Conservation (phyloP, 1,140 invertebrate genomes). For the Orussus abietinus region DNA sequence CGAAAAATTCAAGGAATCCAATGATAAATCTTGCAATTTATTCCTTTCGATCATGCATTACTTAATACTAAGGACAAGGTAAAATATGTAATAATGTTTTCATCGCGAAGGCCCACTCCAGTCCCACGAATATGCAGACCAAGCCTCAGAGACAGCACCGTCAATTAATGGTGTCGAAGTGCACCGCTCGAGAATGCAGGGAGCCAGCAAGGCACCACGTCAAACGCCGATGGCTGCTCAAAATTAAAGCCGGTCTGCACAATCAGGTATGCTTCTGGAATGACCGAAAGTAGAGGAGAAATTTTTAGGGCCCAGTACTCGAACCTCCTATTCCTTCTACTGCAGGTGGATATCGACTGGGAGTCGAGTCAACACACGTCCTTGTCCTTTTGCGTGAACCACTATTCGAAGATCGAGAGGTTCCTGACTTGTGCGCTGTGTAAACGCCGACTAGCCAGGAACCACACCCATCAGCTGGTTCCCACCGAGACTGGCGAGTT, state of each 20-base stretch:
- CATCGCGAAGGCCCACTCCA: conserved; percentile 47
- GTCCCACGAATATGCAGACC: conserved; percentile 45
- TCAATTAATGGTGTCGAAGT: conserved; percentile 46
- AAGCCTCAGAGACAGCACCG: conserved; percentile 46
- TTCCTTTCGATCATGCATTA: not conserved
- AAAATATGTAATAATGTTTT: too few relatives aligned
- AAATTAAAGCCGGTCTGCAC: conserved; percentile 66
- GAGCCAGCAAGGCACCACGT: conserved; percentile 64
- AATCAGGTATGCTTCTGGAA: too few relatives aligned
- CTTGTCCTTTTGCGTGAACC: conserved; percentile 52
- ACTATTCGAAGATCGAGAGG: conserved; percentile 60
- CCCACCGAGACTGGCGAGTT: conserved; percentile 62
- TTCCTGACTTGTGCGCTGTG: conserved; percentile 73
- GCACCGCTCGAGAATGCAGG: conserved; percentile 53
- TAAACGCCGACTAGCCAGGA: conserved; percentile 66
- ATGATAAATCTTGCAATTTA: not conserved
- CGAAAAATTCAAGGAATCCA: not conserved
- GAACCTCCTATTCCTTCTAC: conserved; percentile 3
- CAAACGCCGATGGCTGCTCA: conserved; percentile 73
- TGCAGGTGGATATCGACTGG: conserved; percentile 46
- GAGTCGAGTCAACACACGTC: conserved; percentile 50
- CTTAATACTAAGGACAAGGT: too few relatives aligned
- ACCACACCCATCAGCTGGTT: conserved; percentile 63
- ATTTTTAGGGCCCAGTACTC: too few relatives aligned
- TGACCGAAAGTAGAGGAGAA: too few relatives aligned